Evolutionary conservation across 2,113 vertebrate species (phyloP).

Genomic region (Xerus inauris): DNA sequence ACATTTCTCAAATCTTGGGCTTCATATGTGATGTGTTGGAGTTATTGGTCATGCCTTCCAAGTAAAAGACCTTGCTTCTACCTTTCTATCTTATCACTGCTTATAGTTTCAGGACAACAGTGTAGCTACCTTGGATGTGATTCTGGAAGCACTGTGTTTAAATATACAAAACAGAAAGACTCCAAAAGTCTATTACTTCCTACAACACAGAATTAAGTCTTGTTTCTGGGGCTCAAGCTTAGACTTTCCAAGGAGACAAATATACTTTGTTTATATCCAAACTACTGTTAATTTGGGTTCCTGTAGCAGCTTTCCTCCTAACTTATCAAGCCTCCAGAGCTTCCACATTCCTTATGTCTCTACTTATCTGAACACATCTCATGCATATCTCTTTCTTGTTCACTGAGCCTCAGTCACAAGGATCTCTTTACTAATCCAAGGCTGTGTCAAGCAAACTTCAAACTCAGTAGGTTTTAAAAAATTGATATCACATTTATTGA

Average conservation of each 20-base stretch:
- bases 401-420: background rate
- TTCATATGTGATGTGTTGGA: background rate
- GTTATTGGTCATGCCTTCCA: background rate
- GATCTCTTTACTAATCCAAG: background rate
- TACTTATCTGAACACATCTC: background rate
- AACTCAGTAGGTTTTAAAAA: background rate
- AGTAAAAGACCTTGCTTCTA: background rate
- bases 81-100: background rate
- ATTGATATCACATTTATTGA: background rate
- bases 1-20: background rate
- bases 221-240: background rate
- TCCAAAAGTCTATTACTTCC: background rate
- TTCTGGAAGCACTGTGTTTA: background rate
- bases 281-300: background rate
- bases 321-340: background rate
- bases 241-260: background rate
- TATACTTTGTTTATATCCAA: background rate
- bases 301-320: background rate
- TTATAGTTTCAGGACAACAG: background rate
- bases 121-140: background rate
- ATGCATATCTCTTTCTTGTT: fast-evolving
- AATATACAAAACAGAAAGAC: background rate
- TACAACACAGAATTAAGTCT: background rate
- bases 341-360: background rate
- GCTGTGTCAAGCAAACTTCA: background rate